Percentiles rank a stretch among this genome's conserved stretches.
Conservation (phyloP, 2,888 invertebrate genomes). For the Nymphalis c-album region DNA sequence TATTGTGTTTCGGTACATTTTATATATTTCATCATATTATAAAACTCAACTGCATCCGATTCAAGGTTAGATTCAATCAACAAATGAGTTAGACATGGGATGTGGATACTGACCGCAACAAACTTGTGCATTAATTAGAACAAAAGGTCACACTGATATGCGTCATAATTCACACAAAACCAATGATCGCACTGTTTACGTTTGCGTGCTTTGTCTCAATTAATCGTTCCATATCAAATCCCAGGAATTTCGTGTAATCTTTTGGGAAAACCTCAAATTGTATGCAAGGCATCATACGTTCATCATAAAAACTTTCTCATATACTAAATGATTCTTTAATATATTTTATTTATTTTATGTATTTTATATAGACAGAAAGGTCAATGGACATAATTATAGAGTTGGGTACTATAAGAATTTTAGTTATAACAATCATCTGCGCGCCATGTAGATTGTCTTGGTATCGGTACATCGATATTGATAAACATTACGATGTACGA, state of each 20-base stretch:
- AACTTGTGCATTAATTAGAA: slow-evolving; percentile 23
- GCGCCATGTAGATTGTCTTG: too few relatives aligned
- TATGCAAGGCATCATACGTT: background rate
- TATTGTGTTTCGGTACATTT: too few relatives aligned
- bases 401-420: too few relatives aligned
- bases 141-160: slow-evolving; percentile 26
- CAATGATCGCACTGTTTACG: slow-evolving; percentile 8
- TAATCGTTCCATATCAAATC: slow-evolving; percentile 11
- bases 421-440: too few relatives aligned
- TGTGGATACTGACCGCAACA: slow-evolving; percentile 20
- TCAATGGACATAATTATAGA: too few relatives aligned
- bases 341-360: background rate
- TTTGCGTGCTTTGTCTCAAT: slow-evolving; percentile 16
- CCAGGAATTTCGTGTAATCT: slow-evolving; percentile 16
- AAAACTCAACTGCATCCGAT: background rate
- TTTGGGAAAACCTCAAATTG: slow-evolving; percentile 18
- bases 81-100: slow-evolving; percentile 23
- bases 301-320: background rate
- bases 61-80: slow-evolving; percentile 23
- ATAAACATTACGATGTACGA: too few relatives aligned
- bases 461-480: too few relatives aligned
- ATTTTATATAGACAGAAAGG: background rate
- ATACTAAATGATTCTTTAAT: background rate
- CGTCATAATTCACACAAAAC: slow-evolving; percentile 14
- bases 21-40: background rate